A percentile compares a stretch with the other conserved stretches of the same genome.
phyloP scores from a whole-genome alignment of 1,140 invertebrate species.

The Eufriesea mexicana region DNA sequence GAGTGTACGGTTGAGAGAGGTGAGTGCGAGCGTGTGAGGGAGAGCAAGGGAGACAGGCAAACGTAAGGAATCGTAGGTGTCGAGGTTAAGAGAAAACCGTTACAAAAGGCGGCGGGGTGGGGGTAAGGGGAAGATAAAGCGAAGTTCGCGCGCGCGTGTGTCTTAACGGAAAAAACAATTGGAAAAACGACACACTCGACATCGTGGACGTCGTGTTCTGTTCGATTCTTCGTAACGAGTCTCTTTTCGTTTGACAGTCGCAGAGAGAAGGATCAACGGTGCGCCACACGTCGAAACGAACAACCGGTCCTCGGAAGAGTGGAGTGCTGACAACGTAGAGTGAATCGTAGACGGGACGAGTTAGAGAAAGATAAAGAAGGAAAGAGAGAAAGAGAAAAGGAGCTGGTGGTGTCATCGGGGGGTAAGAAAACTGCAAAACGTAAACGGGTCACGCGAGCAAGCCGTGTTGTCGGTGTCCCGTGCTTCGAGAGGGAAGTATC shows the following conservation, averaged over 20 bases:
- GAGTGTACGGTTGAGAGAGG: not conserved
- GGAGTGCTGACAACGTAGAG: conserved; percentile 10
- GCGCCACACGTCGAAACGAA: conserved; percentile 26
- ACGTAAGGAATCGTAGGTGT: conserved; percentile 46
- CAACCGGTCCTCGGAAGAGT: conserved; percentile 2
- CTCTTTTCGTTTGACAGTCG: conserved; percentile 37
- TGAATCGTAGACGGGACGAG: conserved; percentile 10
- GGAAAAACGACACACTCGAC: not conserved
- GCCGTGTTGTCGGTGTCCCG: conserved; percentile 23
- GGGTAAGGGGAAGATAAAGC: not conserved
- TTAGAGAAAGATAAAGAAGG: not conserved
- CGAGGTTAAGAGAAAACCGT: conserved; percentile 40
- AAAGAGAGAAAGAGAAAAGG: not conserved
- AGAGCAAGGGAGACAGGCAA: not conserved
- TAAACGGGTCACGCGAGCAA: conserved; percentile 18
- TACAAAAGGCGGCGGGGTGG: not conserved
- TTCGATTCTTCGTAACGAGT: conserved; percentile 19
- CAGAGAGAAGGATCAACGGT: conserved; percentile 25
- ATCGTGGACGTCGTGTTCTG: not conserved
- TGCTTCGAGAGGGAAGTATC: conserved; percentile 16
- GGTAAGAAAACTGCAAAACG: not conserved
- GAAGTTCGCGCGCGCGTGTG: conserved; percentile 5
- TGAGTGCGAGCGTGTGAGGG: conserved; percentile 15
- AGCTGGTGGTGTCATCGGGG: not conserved
- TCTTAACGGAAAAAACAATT: not conserved